Base-by-base conservation (phyloP, 2,797 vertebrate species). In the Steatocranus sp. region DNA sequence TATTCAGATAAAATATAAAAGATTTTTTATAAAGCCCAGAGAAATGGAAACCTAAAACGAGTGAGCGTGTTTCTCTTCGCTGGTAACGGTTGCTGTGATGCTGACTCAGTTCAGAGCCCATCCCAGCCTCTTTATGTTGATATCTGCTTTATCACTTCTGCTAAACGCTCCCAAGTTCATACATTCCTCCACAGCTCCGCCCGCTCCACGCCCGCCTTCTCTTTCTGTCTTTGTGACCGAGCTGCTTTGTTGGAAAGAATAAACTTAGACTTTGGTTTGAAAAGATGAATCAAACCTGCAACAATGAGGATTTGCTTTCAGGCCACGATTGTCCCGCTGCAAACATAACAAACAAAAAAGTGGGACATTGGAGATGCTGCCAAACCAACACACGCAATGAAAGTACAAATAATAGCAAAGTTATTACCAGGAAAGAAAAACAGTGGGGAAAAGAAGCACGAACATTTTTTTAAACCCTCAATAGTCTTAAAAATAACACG, bases 281-380 rank as follows among this genome's bases (percentile, higher is more conserved):
- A 56, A 79, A 32, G 3, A 54, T 10, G 41, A 51, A 70, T 73
- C 18, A 14, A 14, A 66, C 1, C 49, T 18, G 2, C 18, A 30
- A 70, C 82, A 79, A 41, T 4, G 48, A 70, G 78, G 86, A 84
- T 90, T 82, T 30, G 41, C 82, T 88, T 90, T 82, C 86, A 84
- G 7, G 3, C 10, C 18, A 1, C 3, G 63, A 34, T 6, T 5
- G 23, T 76, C 48, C 61, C 8, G 49, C 17, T 56, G 49, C 63
- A 25, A 20, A 75, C 76, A 87, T 34, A 79, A 81, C 34, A 6
- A 25, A 51, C 12, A 75, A 11, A 10, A 76, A 86, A 87, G 8
- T 76, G 77, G 82, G 86, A 66, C 83, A 50, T 0, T 0, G 27
- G 5, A 4, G 58, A 2, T 6, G 32, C 75, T 68, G 78, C 78